These are phyloP conservation scores for Poeciliopsis occidentalis DNA, from an alignment of 2,113 vertebrate genomes.

Conservation along the genomic window DNA sequence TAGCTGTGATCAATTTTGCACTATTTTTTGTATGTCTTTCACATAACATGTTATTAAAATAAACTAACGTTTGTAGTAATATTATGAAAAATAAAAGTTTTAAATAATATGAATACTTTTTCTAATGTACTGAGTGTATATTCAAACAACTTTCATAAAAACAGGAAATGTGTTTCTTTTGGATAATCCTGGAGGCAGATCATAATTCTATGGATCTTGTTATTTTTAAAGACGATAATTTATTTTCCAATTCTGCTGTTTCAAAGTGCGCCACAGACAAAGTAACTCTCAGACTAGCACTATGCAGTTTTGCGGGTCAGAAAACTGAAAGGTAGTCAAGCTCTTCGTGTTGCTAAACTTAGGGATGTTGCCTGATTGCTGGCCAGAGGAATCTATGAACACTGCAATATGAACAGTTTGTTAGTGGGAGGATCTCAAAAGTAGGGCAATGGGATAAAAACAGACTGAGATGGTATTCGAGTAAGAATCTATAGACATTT, in stretches of 20 bases:
- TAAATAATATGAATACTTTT: no score
- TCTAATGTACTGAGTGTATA: no score
- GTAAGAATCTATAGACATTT: conserved; percentile 12
- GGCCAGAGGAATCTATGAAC: conserved; percentile 58
- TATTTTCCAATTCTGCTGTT: background rate
- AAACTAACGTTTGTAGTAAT: no score
- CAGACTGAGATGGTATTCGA: conserved; percentile 28
- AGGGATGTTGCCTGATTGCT: conserved; percentile 37
- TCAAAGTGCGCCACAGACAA: conserved; percentile 1
- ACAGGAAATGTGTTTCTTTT: background rate
- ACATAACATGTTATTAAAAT: no score
- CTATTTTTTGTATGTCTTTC: no score
- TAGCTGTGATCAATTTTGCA: no score
- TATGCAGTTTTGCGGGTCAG: conserved; percentile 11
- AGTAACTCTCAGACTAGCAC: background rate
- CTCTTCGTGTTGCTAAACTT: conserved; percentile 35
- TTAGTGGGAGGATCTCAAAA: conserved; percentile 72
- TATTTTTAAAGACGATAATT: background rate
- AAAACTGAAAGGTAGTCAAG: conserved; percentile 40
- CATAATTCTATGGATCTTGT: background rate
- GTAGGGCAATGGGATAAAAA: conserved; percentile 65
- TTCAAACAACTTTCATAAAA: background rate
- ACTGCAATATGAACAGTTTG: conserved; percentile 68
- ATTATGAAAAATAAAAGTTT: no score
- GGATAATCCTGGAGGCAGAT: background rate